Base-by-base conservation (phyloP, 2,888 invertebrate genomes). In the Margaritifera margaritifera region DNA sequence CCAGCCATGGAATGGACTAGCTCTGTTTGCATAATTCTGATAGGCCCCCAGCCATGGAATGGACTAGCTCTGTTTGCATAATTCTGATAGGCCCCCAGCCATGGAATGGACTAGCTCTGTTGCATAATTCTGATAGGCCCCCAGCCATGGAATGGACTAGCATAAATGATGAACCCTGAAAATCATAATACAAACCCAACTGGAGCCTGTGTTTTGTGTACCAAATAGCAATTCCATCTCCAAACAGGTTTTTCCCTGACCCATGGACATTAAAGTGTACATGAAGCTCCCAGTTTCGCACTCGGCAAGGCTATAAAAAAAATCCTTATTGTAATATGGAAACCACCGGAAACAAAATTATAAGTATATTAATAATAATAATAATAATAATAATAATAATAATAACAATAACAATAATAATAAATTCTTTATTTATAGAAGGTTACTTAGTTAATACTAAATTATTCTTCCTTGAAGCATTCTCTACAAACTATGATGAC, bases 191-290 rank as follows among this genome's bases (percentile, higher is more conserved):
- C 80, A 70, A 77, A 89, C 90, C 90, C 64, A 82, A 53, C 53
- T 80, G 69, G 66, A 85, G 77, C 52, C 86, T 78, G 31, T 90
- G 89, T 69, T 79, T 84, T 8, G 86, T 92, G 90, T 98, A 99
- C 98, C 98, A 99, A 84, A 99, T 93, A 0, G 94, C 98, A 89
- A 99, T 93, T 0, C 99, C 99, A 91, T 99, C 99, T 0, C 99
- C 99, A 90, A 94, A 98, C n/a, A 99, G 91, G 78, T 96, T 96
- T 86, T 94, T 96, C 2, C 98, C 98, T 80, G 94, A 94, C 0
- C 99, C 99, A 89, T 97, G 95, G 0, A 99, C 95, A 91, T 97
- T 96, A 90, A 99, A 99, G 74, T 96, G 95, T 0, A 99, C 93
- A 91, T 98, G 97, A 0, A 99, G 89, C 89, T 99, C 99, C 99